These are phyloP conservation scores for Phortica variegata DNA, from an alignment of 1,140 invertebrate genomes.

Conservation along the genomic window DNA sequence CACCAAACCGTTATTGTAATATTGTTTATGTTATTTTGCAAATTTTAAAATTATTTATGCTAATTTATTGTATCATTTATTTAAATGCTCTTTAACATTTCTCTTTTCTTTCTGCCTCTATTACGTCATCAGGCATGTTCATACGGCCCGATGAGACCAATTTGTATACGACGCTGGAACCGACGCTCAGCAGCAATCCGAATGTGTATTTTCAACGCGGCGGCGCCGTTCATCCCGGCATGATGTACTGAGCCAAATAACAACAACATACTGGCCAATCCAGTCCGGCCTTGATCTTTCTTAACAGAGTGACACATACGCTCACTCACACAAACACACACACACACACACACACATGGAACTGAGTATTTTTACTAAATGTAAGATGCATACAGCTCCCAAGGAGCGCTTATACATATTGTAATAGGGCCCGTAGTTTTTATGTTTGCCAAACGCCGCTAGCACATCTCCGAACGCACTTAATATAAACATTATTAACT, in stretches of 20 bases:
- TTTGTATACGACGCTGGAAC: constrained; percentile 78
- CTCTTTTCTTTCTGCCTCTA: constrained; percentile 30
- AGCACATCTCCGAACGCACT: too few species aligned
- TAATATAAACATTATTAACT: too few species aligned
- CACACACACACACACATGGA: too few species aligned
- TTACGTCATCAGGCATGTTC: constrained; percentile 66
- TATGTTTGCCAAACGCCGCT: too few species aligned
- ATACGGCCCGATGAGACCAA: constrained; percentile 76
- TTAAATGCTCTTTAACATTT: constrained; percentile 1
- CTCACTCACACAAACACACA: too few species aligned
- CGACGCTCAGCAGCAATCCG: constrained; percentile 79
- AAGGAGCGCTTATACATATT: constrained; percentile 39
- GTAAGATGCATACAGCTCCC: constrained; percentile 42
- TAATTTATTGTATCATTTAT: not conserved
- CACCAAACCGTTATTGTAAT: too few species aligned
- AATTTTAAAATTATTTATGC: not conserved
- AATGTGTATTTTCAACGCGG: constrained; percentile 82
- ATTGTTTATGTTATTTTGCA: too few species aligned
- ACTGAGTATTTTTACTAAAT: constrained; percentile 47
- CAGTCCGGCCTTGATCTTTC: too few species aligned
- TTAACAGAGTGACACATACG: too few species aligned
- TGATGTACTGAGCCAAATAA: constrained; percentile 70
- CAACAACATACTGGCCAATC: constrained; percentile 9
- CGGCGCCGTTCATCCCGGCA: constrained; percentile 72
- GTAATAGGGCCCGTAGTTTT: too few species aligned